Evolutionary conservation across 2,113 vertebrate genomes (phyloP).

Genomic region (Lampris incognitus): DNA sequence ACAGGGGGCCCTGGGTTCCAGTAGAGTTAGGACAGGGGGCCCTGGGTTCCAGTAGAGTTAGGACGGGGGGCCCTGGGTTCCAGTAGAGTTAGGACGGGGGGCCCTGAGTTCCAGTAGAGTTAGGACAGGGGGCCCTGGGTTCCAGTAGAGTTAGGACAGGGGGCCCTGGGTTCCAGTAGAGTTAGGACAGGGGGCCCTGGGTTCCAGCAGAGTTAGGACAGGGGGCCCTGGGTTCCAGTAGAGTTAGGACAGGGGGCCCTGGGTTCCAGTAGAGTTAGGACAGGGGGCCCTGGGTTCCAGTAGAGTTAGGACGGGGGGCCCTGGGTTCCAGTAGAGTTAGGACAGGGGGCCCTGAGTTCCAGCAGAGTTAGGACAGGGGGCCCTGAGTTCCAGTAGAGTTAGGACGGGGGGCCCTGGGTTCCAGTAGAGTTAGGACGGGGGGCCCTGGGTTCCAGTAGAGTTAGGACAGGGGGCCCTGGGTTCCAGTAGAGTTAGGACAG

Average conservation of each 20-base stretch:
- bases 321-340: slow-evolving; percentile 8
- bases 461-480: not conserved
- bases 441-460: slow-evolving; percentile 11
- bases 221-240: slow-evolving; percentile 16
- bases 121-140: slow-evolving; percentile 3
- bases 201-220: not conserved
- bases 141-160: not conserved
- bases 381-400: slow-evolving; percentile 11
- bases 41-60: slow-evolving; percentile 10
- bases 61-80: not conserved
- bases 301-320: slow-evolving; percentile 10
- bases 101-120: slow-evolving; percentile 10
- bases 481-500: not conserved
- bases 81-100: slow-evolving; percentile 17
- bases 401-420: slow-evolving; percentile 6
- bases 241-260: not conserved
- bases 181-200: not conserved
- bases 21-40: not conserved
- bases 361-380: not conserved
- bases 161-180: slow-evolving; percentile 13
- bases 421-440: not conserved
- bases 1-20: slow-evolving; percentile 13
- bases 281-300: slow-evolving; percentile 4
- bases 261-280: not conserved
- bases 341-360: slow-evolving; percentile 16